Percentiles rank a stretch among this genome's conserved stretches.
These are phyloP conservation scores for Coptodon rendalli DNA, from an alignment of 2,113 vertebrate genomes.

Conservation along the genomic window DNA sequence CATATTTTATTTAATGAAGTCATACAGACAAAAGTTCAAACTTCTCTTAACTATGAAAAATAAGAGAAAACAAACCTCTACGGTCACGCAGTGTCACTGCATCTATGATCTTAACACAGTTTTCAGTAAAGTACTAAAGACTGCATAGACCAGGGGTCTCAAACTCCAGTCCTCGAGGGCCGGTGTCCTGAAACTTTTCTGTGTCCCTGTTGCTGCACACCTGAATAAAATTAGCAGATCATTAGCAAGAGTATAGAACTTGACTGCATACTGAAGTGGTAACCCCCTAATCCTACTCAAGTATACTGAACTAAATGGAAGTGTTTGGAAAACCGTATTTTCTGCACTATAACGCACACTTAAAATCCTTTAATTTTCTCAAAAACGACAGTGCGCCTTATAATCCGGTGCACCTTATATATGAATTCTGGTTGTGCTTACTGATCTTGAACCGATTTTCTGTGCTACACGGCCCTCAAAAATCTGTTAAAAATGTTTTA, in stretches of 20 bases:
- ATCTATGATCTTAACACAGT: neutral
- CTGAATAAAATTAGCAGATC: neutral
- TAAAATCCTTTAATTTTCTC: neutral
- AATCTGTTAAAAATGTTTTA: neutral
- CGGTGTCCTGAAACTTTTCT: neutral
- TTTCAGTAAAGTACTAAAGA: neutral
- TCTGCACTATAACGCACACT: neutral
- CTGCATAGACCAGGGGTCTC: neutral
- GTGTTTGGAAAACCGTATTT: rapidly evolving
- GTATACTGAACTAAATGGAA: neutral
- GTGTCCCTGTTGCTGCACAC: neutral
- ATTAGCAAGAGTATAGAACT: neutral
- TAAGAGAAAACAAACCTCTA: neutral
- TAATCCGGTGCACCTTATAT: neutral
- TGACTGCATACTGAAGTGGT: neutral
- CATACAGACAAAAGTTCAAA: neutral
- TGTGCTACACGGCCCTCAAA: neutral
- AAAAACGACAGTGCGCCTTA: neutral
- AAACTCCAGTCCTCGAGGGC: neutral
- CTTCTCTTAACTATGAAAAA: neutral
- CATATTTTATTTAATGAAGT: neutral
- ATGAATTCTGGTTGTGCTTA: neutral
- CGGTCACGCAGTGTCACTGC: neutral
- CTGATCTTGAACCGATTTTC: rapidly evolving
- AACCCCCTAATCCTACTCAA: neutral